Evolutionary conservation across 2,113 vertebrate genomes (phyloP).

Genomic region (Tringa solitaria): DNA sequence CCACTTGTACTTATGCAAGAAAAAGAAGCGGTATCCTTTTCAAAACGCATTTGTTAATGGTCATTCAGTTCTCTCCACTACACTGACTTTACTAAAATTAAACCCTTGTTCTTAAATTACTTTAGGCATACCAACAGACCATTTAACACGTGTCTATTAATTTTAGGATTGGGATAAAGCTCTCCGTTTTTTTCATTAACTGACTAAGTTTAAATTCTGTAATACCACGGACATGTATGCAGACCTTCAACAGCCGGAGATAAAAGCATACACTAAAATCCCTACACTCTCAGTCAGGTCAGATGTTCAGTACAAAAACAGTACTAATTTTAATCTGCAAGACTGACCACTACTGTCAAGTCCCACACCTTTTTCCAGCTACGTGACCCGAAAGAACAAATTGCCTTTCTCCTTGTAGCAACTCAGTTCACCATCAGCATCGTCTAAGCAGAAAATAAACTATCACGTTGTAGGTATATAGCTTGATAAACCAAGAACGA

Average conservation of each 20-base stretch:
- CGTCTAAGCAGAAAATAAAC: conserved; percentile 25
- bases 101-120: neutral
- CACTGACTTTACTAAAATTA: neutral
- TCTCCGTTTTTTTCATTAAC: neutral
- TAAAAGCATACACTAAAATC: neutral
- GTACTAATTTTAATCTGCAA: neutral
- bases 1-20: conserved; percentile 21
- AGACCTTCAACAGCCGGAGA: neutral
- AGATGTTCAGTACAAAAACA: neutral
- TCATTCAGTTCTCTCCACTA: neutral
- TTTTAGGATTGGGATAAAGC: neutral
- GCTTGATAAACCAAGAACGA: conserved; percentile 49
- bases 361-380: neutral
- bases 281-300: neutral
- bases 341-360: neutral
- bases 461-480: neutral
- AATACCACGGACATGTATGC: neutral
- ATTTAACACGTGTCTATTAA: neutral
- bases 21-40: neutral
- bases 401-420: neutral
- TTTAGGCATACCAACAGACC: neutral
- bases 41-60: neutral
- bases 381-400: neutral
- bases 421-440: neutral
- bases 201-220: neutral